Conservation (phyloP, 2,888 invertebrate species). For the Oligia strigilis region DNA sequence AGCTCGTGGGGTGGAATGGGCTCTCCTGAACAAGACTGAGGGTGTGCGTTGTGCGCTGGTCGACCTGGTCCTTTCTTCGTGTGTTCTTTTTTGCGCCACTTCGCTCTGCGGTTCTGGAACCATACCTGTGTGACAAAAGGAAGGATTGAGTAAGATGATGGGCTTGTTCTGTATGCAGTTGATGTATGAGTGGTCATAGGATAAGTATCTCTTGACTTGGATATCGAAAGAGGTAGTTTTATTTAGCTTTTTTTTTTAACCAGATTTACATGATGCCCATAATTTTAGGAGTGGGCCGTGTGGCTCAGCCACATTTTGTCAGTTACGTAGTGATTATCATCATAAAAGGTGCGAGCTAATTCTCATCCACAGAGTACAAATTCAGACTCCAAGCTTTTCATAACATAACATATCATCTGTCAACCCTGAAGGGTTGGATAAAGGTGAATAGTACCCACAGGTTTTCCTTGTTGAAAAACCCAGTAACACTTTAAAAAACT, state of each 20-base stretch:
- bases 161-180: not conserved
- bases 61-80: constrained; percentile 99
- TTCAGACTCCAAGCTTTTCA: not conserved
- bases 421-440: not conserved
- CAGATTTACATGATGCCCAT: not conserved
- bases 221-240: not conserved
- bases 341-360: not conserved
- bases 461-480: not conserved
- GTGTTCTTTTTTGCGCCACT: constrained; percentile 99
- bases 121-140: constrained; percentile 94
- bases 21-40: constrained; percentile 99
- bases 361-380: not conserved
- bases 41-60: constrained; percentile 99
- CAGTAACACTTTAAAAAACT: not conserved
- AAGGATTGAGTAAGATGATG: not conserved
- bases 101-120: constrained; percentile 99
- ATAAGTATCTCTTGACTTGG: too few species aligned
- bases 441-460: not conserved
- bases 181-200: too few species aligned
- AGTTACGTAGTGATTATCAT: not conserved
- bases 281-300: too few species aligned
- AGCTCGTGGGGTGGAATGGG: constrained; percentile 98
- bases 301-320: not conserved
- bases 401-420: not conserved
- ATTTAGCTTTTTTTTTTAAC: not conserved